Evolutionary conservation across 2,113 vertebrate genomes (phyloP), one percentile per base, ranked within the genome.

Genomic region (Brevimyrus niger): DNA sequence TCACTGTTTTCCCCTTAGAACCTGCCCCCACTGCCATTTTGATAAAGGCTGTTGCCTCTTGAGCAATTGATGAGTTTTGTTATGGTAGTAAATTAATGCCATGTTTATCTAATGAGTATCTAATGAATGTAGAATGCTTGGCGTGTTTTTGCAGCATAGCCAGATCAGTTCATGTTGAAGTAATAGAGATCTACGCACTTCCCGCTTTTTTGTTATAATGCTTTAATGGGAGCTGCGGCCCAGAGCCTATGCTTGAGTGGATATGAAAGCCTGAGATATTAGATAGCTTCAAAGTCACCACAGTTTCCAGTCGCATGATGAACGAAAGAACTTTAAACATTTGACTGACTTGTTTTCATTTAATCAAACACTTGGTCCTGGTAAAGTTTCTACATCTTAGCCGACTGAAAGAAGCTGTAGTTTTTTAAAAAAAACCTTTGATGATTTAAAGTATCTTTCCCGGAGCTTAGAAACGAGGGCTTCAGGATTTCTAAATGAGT

Each of bases 231-330:
- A 69, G 48, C 47, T 82, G 88, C 4, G 31, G 69, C 87, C 23
- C n/a, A 42, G 58, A 42, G 42, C 44, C 15, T 73, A 42, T 21
- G 48, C 35, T 46, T 38, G 61, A 46, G 61, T 31, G 42, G n/a
- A 88, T 48, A 50, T 69, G 21, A 73, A 88, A 88, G 61, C 51
- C 61, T 6, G 47, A 21, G 88, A 82, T 23, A 89, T 89, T 51
- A 9, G 35, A 87, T 44, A 19, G 87, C 53, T 87, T 87, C 87
- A 65, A 87, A 87, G 87, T 61, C 87, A 58, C 87, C 87, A 44
- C 31, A 38, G 9, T 50, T 87, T 87, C 87, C 87, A 58, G 53
- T 65, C 13, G 85, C 55, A 6, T 51, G 48, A 53, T n/a, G 55
- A 44, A 47, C 21, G 87, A 44, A 42, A 44, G 55, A 65, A 65